Percentiles rank a stretch among this genome's conserved stretches.
Conservation (phyloP, 2,113 vertebrate species). For the Pseudonaja textilis region DNA sequence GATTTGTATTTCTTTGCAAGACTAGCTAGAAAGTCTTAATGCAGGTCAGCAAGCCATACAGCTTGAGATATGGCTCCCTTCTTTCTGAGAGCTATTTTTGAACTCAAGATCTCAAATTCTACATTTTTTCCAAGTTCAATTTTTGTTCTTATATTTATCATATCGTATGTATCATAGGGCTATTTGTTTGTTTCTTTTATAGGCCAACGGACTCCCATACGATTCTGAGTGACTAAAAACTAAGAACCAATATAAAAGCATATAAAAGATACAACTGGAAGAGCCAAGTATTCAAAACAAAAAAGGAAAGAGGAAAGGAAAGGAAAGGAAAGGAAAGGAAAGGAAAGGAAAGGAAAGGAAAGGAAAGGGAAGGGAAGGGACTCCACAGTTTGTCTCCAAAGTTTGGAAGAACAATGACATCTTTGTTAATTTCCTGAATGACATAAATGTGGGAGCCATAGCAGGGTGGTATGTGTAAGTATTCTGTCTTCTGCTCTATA, state of each 20-base stretch:
- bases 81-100: constrained; percentile 11
- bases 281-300: not conserved
- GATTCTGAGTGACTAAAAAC: not conserved
- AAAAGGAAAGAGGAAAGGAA: not conserved
- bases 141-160: not conserved
- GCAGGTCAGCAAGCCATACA: not conserved
- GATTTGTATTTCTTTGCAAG: rapidly evolving
- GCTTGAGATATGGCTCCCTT: not conserved
- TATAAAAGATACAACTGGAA: not conserved
- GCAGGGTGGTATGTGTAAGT: not conserved
- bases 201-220: not conserved
- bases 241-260: not conserved
- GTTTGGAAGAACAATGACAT: not conserved
- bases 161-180: not conserved
- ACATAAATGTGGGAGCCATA: not conserved
- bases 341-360: not conserved
- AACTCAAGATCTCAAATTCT: not conserved
- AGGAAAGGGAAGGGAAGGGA: too few species aligned
- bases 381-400: not conserved
- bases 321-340: not conserved
- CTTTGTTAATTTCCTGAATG: not conserved
- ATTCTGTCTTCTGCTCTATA: not conserved
- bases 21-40: not conserved
- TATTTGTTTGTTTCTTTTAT: not conserved
- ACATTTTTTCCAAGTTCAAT: not conserved